phyloP scores from a whole-genome alignment of 2,888 invertebrate species.

The Mystacides longicornis region DNA sequence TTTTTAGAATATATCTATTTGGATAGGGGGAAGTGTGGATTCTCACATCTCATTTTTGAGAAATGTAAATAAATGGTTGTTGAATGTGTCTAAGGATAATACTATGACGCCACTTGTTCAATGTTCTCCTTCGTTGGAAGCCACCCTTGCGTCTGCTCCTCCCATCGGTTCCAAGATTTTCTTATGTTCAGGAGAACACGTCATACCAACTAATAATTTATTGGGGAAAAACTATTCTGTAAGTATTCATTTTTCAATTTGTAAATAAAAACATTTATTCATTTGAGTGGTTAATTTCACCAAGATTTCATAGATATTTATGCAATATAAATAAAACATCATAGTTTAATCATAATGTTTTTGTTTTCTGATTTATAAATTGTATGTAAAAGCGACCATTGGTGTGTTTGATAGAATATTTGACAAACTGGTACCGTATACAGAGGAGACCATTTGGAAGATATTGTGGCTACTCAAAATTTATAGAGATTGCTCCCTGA shows the following conservation, averaged over 20 bases:
- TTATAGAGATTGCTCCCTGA: too few species aligned
- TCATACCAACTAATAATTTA: conserved; percentile 6
- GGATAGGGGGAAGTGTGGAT: conserved; percentile 15
- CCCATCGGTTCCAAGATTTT: conserved; percentile 7
- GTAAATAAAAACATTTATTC: not conserved
- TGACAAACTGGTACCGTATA: too few species aligned
- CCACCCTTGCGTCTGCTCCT: conserved; percentile 8
- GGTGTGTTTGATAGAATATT: too few species aligned
- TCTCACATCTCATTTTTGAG: conserved; percentile 11
- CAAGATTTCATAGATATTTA: not conserved
- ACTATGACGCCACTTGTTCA: not conserved
- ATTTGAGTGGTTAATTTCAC: not conserved
- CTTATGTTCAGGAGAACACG: conserved; percentile 13
- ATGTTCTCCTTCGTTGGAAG: conserved; percentile 12
- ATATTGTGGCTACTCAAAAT: too few species aligned
- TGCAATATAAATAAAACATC: not conserved
- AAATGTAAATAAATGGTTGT: conserved; percentile 1
- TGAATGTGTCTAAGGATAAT: not conserved
- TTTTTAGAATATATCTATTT: conserved; percentile 11
- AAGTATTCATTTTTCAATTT: conserved; percentile 1
- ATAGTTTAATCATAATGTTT: too few species aligned
- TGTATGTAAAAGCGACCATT: too few species aligned
- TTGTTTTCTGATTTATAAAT: too few species aligned
- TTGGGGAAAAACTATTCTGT: conserved; percentile 12
- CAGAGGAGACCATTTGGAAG: too few species aligned